Evolutionary conservation across 2,113 vertebrate species (phyloP), one percentile per base, ranked within the genome.

Genomic region (Pongo abelii): DNA sequence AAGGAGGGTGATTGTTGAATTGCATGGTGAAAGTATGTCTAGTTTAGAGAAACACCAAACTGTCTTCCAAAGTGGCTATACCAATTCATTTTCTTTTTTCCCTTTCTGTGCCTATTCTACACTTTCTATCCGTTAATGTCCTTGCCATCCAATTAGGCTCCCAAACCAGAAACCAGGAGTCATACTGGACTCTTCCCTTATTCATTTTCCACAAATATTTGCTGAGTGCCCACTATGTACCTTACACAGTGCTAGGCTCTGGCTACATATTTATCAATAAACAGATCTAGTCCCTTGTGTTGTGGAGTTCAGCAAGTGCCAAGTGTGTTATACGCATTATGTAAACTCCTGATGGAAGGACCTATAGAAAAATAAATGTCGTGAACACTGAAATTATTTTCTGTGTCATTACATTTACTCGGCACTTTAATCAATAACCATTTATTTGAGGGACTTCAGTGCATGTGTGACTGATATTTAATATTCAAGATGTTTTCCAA

Each of bases 351-450:
- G 8, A 14, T 20, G 23, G 75, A 48, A 35, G 25, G 22, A 25
- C 0, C 40, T 43, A 43, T 81, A 50, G 59, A 84, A 88, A 52
- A 77, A 14, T 25, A 10, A 74, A 59, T 61, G 22, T 67, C 23
- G 8, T 40, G 57, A 77, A 40, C 43, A 57, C 25, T 72, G 46
- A 74, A 67, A 69, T 89, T 70, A 50, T 92, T 96, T 90, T 78
- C 6, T 59, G 59, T 77, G 69, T 74, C 43, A 11, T 13, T 87
- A 20, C 43, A 84, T 94, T 91, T 30, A 74, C 18, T 84, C 0
- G 55, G 27, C 8, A 81, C 25, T 77, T 84, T 89, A 86, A 8
- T 55, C 70, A 55, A 59, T 57, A 84, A 74, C 20, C 32, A 67
- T 59, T 46, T 88, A 64, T 17, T 46, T 88, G 83, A 93, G 20